phyloP scores from a whole-genome alignment of 1,140 invertebrate genomes.

The Aphelinus certus region DNA sequence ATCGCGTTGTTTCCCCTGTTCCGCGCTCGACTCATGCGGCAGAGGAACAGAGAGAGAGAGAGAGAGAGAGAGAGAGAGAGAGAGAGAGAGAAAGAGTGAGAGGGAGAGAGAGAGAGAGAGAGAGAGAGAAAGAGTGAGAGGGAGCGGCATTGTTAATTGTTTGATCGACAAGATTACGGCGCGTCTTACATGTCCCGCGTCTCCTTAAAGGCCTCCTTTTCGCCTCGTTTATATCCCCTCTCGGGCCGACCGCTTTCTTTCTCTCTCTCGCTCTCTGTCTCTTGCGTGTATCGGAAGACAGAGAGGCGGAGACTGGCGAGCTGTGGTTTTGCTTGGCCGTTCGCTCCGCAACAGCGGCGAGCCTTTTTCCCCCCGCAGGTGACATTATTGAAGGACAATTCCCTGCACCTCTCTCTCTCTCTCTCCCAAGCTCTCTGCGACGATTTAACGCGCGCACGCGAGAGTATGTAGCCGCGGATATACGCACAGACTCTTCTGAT shows the following conservation, averaged over 20 bases:
- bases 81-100: conserved; percentile 7
- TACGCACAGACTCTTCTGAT: conserved; percentile 2
- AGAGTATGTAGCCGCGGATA: neutral
- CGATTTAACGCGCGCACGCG: conserved; percentile 5
- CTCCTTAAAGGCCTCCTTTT: conserved; percentile 49
- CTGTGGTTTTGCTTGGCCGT: conserved; percentile 12
- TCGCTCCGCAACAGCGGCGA: conserved; percentile 28
- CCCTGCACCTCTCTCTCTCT: neutral
- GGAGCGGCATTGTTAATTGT: conserved; percentile 65
- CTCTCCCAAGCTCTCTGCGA: neutral
- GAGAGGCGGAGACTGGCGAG: neutral
- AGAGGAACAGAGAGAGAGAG: conserved; percentile 9
- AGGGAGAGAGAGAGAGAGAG: conserved; percentile 35
- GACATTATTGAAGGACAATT: conserved; percentile 42
- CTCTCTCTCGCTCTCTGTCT: conserved; percentile 23
- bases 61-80: conserved; percentile 12
- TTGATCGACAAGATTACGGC: conserved; percentile 67
- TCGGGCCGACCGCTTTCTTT: neutral
- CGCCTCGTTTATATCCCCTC: conserved; percentile 39
- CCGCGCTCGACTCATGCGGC: conserved; percentile 44
- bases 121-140: conserved; percentile 22
- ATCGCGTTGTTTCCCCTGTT: conserved; percentile 41
- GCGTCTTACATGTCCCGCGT: conserved; percentile 62
- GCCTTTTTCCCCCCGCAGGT: conserved; percentile 26
- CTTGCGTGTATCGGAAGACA: conserved; percentile 3